Evolutionary conservation across 2,888 invertebrate genomes (phyloP).

Genomic region (Leptura quadrifasciata): DNA sequence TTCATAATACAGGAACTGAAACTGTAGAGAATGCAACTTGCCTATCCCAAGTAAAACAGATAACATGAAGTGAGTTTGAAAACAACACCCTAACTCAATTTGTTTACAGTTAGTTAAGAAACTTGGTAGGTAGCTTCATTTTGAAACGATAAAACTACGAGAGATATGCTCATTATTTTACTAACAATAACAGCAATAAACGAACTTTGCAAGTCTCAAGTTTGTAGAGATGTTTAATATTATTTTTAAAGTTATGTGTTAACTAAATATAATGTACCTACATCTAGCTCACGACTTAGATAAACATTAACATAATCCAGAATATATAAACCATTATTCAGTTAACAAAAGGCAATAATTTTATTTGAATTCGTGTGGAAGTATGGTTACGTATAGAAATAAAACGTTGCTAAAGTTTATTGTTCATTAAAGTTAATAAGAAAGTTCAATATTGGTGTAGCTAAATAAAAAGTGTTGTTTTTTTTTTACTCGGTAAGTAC

Average conservation of each 20-base stretch:
- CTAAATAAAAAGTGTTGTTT: too few relatives aligned
- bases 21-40: conserved; percentile 28
- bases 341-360: neutral
- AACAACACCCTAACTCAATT: conserved; percentile 35
- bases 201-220: conserved; percentile 23
- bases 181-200: conserved; percentile 19
- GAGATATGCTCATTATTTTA: conserved; percentile 34
- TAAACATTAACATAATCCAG: neutral
- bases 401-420: too few relatives aligned
- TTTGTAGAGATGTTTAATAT: conserved; percentile 5
- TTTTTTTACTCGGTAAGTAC: too few relatives aligned
- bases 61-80: conserved; percentile 30
- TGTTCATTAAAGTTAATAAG: too few relatives aligned
- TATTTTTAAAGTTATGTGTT: neutral
- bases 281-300: neutral
- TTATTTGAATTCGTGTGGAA: too few relatives aligned
- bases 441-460: too few relatives aligned
- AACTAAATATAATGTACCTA: neutral
- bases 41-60: conserved; percentile 20
- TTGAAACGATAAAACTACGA: conserved; percentile 30
- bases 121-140: conserved; percentile 34
- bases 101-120: conserved; percentile 35
- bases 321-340: neutral
- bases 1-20: conserved; percentile 8
- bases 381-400: too few relatives aligned